Base-by-base conservation (phyloP, 2,113 vertebrate species). In the Dinomys branickii region DNA sequence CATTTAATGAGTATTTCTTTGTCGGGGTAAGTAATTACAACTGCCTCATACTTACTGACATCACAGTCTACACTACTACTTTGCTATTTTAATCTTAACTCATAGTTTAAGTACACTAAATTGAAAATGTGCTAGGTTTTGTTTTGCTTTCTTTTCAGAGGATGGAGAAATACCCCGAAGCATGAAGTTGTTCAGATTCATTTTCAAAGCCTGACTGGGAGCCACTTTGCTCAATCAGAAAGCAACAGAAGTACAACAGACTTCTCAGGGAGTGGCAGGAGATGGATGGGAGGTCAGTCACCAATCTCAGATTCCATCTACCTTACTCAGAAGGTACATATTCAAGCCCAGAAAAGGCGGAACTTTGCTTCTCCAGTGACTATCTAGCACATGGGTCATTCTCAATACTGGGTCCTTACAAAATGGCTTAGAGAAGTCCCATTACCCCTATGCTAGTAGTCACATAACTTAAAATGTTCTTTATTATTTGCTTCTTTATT, bases 91-190 rank as follows among this genome's bases (percentile, higher is more conserved):
- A 44, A 88, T 61, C 75, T 82, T 61, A 82, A 67, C 41, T 41
- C 11, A 33, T 13, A 54, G 75, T 4, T 52, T 85, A 52, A 88
- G 63, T 61, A 58, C 71, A 85, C n/a, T 81, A 3, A 19, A 69
- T 17, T 44, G 71, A 88, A 17, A 30, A 26, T 41, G 50, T 63
- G 33, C 44, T 73, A 80, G 33, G 58, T 50, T 88, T 83, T 71
- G 30, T 56, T 85, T 89, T 47, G 24, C 50, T 89, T 94, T 85
- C 5, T 94, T 88, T 89, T 91, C n/a, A 71, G 50, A 69, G 24
- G 44, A 44, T 50, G 9, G 7, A 44, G 35, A 77, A 38, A 58
- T 52, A 47, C 22, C 26, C 14, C 22, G 61, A 52, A 82, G 65
- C 5, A 17, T 67, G 35, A 38, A 24, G 4, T 33, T 22, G 1